These are phyloP conservation scores for Julus scanicus DNA, from an alignment of 2,888 invertebrate genomes.

Conservation along the genomic window DNA sequence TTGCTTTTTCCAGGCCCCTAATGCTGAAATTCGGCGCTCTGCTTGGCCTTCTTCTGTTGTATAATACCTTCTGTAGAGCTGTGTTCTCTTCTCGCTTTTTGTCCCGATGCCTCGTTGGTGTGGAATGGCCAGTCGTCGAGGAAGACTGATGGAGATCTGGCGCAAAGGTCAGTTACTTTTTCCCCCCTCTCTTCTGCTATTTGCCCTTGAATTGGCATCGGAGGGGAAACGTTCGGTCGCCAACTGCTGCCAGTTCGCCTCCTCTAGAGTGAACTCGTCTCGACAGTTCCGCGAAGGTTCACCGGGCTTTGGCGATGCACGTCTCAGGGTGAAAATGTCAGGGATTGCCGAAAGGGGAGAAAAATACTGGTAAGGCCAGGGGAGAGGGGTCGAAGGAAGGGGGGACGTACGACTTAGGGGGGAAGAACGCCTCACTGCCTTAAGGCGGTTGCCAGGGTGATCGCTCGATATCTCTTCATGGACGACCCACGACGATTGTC, in stretches of 20 bases:
- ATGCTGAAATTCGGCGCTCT: too few relatives aligned
- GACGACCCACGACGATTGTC: too few relatives aligned
- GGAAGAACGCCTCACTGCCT: background rate
- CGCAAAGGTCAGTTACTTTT: background rate
- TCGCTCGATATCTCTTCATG: background rate
- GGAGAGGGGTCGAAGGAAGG: background rate
- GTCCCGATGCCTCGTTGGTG: too few relatives aligned
- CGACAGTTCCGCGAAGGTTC: background rate
- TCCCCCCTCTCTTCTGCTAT: background rate
- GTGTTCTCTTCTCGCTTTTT: too few relatives aligned
- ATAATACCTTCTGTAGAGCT: too few relatives aligned
- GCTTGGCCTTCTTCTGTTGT: too few relatives aligned
- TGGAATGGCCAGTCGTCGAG: background rate
- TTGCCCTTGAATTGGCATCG: background rate
- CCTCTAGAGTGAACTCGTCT: background rate
- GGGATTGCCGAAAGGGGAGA: background rate
- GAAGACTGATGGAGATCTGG: slow-evolving; percentile 1
- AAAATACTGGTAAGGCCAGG: background rate
- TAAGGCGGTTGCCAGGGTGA: background rate
- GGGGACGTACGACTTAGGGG: background rate
- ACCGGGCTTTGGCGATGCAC: background rate
- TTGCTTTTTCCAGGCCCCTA: background rate
- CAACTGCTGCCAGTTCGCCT: background rate
- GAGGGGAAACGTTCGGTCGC: background rate
- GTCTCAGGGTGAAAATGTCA: background rate